Base-by-base conservation (phyloP, 2,888 invertebrate genomes). In the Hydrotaea cyrtoneurina region DNA sequence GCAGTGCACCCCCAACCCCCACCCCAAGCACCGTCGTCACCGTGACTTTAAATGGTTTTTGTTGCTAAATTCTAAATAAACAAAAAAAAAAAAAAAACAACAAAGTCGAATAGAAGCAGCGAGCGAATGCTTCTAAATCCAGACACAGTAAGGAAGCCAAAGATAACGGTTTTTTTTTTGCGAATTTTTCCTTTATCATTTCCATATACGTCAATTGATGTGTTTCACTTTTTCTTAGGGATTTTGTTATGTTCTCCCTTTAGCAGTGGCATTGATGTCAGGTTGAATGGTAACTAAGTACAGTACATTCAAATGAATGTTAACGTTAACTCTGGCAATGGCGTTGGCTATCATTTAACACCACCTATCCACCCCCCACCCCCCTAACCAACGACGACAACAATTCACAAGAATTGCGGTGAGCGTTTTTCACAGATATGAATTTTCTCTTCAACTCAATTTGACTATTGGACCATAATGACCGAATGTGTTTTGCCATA, bases 151-250 rank as follows among this genome's bases (percentile, higher is more conserved):
- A 89, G 89, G 89, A 91, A 91, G 91, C 90, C 90, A 91, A 90
- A 90, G 91, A 92, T 91, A 92, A 88, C 86, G 85, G 83, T 87
- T 90, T 90, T 89, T 85, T 87, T 90, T 90, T 89, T 90, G 90
- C 90, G 88, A 89, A 89, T 89, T 87, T 88, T 89, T 88, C 89
- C 88, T 89, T 89, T 90, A 90, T 89, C 90, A 91, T 91, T 90
- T 89, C 87, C 90, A 90, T 85, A 82, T 88, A 90, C 89, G 89
- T 89, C 89, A 91, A 90, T 90, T 89, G 91, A 90, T 90, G 91
- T 89, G 90, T 90, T 90, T 90, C 88, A 89, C 87, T 88, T 78
- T 80, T 80, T 78, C 43, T 71, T 46, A n/a, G 26, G 46, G 53
- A 55, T 75, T 78, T 78, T 76, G 2, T 77, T 77, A 43, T 75